Percentiles rank a stretch among this genome's conserved stretches.
phyloP scores from a whole-genome alignment of 2,113 vertebrate species.

The Bettongia penicillata region DNA sequence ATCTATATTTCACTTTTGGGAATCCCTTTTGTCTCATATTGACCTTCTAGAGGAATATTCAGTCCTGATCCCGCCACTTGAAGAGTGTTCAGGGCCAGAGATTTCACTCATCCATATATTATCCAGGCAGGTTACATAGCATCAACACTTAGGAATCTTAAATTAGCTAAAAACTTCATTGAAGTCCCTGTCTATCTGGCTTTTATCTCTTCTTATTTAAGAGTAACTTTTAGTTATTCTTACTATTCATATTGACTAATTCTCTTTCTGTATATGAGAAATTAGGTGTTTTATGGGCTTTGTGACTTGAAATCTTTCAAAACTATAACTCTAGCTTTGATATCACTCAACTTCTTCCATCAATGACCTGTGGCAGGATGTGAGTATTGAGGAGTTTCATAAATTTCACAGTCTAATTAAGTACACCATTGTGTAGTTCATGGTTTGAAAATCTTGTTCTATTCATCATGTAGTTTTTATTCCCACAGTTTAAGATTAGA shows the following conservation, averaged over 20 bases:
- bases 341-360: not conserved
- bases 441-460: not conserved
- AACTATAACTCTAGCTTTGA: not conserved
- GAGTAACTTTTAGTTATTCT: not conserved
- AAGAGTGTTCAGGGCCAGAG: not conserved
- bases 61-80: not conserved
- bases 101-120: not conserved
- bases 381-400: not conserved
- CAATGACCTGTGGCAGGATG: not conserved
- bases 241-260: not conserved
- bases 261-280: not conserved
- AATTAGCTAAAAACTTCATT: not conserved
- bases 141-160: not conserved
- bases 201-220: not conserved
- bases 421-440: not conserved
- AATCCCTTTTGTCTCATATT: not conserved
- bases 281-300: not conserved
- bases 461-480: slow-evolving; percentile 5
- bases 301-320: not conserved
- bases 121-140: not conserved
- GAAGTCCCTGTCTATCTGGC: not conserved
- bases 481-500: slow-evolving; percentile 6
- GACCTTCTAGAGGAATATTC: not conserved
- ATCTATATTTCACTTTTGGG: not conserved
- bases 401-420: not conserved